phyloP scores from a whole-genome alignment of 2,113 vertebrate genomes.

The Setophaga coronata region DNA sequence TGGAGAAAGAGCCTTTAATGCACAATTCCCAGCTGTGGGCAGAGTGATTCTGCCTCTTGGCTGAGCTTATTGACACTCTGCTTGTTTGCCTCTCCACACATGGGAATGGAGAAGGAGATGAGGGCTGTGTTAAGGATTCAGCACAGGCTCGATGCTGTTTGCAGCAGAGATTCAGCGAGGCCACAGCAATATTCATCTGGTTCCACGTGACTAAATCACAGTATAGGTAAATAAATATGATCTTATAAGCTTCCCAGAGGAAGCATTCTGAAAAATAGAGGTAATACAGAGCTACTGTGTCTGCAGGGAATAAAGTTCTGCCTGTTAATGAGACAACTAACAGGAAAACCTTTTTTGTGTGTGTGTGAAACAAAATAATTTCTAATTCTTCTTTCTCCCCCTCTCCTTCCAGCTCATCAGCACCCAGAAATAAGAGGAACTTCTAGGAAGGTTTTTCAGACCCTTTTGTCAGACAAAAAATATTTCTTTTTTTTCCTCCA shows the following conservation, averaged over 20 bases:
- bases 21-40: background rate
- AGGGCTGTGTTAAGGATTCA: background rate
- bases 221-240: background rate
- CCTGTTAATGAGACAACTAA: background rate
- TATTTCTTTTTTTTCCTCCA: background rate
- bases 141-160: background rate
- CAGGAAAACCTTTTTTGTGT: background rate
- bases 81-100: background rate
- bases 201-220: background rate
- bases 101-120: background rate
- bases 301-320: background rate
- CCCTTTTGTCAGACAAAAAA: background rate
- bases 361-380: background rate
- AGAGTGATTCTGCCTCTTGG: background rate
- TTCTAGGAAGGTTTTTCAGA: background rate
- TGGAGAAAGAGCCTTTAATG: background rate
- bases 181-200: background rate
- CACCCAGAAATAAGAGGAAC: background rate
- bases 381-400: background rate
- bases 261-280: background rate
- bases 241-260: background rate
- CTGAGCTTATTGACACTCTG: background rate
- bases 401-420: background rate
- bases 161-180: background rate
- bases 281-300: accelerated